Base-by-base conservation (phyloP, 2,888 invertebrate genomes). In the Yponomeuta malinellus region DNA sequence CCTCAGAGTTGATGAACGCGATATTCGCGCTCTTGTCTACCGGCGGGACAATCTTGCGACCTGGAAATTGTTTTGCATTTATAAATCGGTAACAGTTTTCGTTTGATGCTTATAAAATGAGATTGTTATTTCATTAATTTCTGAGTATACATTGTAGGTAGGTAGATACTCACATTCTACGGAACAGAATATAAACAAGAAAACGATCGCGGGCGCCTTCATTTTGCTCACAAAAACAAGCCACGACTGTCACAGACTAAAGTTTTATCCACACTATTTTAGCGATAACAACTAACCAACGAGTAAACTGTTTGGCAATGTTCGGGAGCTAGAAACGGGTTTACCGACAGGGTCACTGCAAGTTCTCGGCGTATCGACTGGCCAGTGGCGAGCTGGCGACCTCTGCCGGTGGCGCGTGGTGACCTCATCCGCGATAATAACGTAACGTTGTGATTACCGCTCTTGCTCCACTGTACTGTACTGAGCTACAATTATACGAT, bases 1-100 rank as follows among this genome's bases (percentile, higher is more conserved):
- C 78, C 75, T 92, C 92, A 89, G 90, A 90, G 74, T 90, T 90
- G 73, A 92, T 92, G 74, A 92, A 92, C 66, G 85, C 90, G 37
- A 86, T 72, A 76, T 91, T 91, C 0, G 88, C 92, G 86, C 87
- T 85, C 81, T 91, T 92, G 78, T 87, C 85, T 70, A 90, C 79
- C 10, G 84, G 84, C 12, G 76, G 76, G 65, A 76, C 78, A 1
- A 80, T 71, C 74, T 90, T 90, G 10, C 88, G 85, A 79, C 87
- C 88, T 90, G 82, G 31, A 80, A 79, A 43, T 63, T 37, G 15
- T 33, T 52, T 8, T 52, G 52, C 52, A 15, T 15, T 59, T 59
- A 59, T 9, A 15, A 12, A 59, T 15, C 15, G 52, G 12, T 3
- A 8, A 15, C 52, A 59, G 4, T 59, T 15, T 15, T 59, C 6